phyloP scores from a whole-genome alignment of 2,113 vertebrate genomes.

The Upupa epops region DNA sequence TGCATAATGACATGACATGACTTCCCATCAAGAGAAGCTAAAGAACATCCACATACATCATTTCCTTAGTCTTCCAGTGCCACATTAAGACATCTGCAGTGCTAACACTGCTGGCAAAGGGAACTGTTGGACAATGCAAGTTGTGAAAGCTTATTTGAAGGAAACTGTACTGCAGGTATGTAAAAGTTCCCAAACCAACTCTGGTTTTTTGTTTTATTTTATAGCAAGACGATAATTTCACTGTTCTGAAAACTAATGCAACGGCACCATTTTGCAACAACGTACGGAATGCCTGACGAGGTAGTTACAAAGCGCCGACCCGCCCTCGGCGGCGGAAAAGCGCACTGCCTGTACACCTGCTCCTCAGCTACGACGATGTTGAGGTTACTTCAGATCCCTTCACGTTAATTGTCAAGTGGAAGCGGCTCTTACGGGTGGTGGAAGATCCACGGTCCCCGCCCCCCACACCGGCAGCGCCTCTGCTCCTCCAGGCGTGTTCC shows the following conservation, averaged over 20 bases:
- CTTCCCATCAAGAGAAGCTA: background rate
- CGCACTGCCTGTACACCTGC: fast-evolving
- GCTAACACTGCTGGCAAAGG: background rate
- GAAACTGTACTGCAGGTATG: background rate
- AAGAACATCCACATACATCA: background rate
- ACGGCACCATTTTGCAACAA: background rate
- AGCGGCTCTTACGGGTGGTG: fast-evolving
- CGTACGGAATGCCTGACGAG: background rate
- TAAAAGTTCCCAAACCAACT: background rate
- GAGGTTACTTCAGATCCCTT: background rate
- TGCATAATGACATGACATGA: background rate
- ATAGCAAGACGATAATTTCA: background rate
- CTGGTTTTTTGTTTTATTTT: no score
- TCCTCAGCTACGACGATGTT: fast-evolving
- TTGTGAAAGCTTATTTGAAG: background rate
- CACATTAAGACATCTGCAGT: background rate
- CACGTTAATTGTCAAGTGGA: background rate
- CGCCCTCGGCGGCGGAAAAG: background rate
- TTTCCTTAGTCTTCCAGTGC: background rate
- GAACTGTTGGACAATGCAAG: background rate
- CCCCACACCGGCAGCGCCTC: background rate
- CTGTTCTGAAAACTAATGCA: background rate
- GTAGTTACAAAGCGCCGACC: background rate
- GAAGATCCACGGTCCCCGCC: background rate
- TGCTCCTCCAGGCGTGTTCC: background rate